Conservation (phyloP, 2,888 invertebrate species). For the Leptinotarsa haldemani region DNA sequence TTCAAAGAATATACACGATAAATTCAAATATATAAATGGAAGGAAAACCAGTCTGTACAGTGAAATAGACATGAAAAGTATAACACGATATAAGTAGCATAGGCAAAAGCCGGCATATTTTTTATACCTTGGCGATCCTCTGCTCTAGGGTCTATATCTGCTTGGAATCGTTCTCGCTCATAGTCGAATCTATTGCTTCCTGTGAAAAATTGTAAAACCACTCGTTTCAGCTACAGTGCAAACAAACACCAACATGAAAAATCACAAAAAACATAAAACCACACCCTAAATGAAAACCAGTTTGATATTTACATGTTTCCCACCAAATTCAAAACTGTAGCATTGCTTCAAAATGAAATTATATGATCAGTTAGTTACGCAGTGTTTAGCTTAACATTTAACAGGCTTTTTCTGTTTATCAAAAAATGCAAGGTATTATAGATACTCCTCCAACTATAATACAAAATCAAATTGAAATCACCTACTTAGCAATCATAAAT, state of each 20-base stretch:
- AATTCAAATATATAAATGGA: background rate
- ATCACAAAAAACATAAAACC: conserved; percentile 23
- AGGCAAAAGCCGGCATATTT: conserved; percentile 32
- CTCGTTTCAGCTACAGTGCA: conserved; percentile 26
- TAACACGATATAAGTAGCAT: conserved; percentile 31
- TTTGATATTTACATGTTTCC: conserved; percentile 17
- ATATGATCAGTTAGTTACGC: too few species aligned
- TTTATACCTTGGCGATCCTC: conserved; percentile 47
- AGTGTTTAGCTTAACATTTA: too few species aligned
- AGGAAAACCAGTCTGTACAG: conserved; percentile 34
- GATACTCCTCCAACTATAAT: too few species aligned
- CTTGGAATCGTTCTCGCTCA: conserved; percentile 41
- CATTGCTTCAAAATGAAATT: background rate
- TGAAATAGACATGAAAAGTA: conserved; percentile 23
- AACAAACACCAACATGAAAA: conserved; percentile 29
- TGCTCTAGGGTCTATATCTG: conserved; percentile 41
- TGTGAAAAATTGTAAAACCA: conserved; percentile 38
- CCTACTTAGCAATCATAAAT: too few species aligned
- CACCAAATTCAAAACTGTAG: background rate
- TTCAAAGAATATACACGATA: too few species aligned
- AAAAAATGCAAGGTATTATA: too few species aligned
- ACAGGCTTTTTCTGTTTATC: too few species aligned
- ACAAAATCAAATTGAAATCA: too few species aligned
- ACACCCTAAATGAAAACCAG: conserved; percentile 26
- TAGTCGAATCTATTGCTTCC: conserved; percentile 38